Base-by-base conservation (phyloP, 2,113 vertebrate species). In the Upupa epops region DNA sequence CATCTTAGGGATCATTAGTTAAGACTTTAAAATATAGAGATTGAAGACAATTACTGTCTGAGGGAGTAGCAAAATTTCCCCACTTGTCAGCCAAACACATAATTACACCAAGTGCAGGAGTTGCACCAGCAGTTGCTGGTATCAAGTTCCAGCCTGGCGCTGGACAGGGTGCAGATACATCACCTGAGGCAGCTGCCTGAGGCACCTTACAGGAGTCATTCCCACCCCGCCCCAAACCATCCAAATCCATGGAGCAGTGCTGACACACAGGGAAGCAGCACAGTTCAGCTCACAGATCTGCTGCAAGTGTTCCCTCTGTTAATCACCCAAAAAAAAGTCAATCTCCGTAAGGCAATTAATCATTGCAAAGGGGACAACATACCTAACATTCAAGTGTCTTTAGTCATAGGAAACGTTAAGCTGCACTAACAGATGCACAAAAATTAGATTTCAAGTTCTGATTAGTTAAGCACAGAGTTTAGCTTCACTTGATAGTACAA, bases 1-100 rank as follows among this genome's bases (percentile, higher is more conserved):
- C 76, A 95, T 93, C 91, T 65, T 94, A 89, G 75, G 93, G 91
- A 91, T 93, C 64, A 77, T 94, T 96, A 92, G 79, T 94, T 95
- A 96, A 94, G 89, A 68, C 92, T 95, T 91, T 85, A 94, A 93
- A 95, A 94, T 58, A 61, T 15, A 71, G 55, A 93, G 71, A 88
- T 16, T 74, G 56, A 80, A 83, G 72, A 87, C 76, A 94, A 96
- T 95, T 95, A 64, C 89, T 76, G 42, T 85, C 92, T 68, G 60
- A 93, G 63, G 73, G 60, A 94, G 54, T 22, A 89, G 86, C 48
- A 94, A 88, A 92, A 83, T 73, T 92, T 93, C 77, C 76, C 76
- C 61, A 15, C 77, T 76, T 88, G 28, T 68, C 42, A 72, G 87
- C 55, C 45, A 71, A 82, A 91, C 55, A 54, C 59, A 18, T 59